Percentiles rank a stretch among this genome's conserved stretches.
Conservation (phyloP, 2,113 vertebrate species). For the Trogon melanurus region DNA sequence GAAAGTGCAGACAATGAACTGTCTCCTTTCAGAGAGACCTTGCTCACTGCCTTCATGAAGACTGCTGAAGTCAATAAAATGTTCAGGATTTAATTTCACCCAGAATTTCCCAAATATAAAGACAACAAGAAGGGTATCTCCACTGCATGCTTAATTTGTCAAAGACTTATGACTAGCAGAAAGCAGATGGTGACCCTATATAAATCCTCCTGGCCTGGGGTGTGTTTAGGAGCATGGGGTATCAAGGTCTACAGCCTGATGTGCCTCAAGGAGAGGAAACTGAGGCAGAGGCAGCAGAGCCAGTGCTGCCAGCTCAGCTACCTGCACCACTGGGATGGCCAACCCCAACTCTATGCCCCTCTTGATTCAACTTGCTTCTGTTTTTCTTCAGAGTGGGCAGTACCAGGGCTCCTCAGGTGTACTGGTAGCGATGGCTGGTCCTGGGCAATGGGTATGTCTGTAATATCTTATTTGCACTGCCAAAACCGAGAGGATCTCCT, state of each 20-base stretch:
- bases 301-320: background rate
- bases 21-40: background rate
- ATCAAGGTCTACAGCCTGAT: background rate
- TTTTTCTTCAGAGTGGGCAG: background rate
- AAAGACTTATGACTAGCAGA: background rate
- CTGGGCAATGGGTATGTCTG: background rate
- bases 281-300: background rate
- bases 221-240: accelerated
- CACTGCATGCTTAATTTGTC: background rate
- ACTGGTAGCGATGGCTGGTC: background rate
- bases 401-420: background rate
- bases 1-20: background rate
- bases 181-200: accelerated
- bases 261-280: background rate
- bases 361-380: background rate
- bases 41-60: background rate
- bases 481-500: background rate
- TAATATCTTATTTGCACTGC: background rate
- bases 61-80: background rate
- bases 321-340: background rate
- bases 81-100: background rate
- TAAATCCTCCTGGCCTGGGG: background rate
- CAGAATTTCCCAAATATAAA: background rate
- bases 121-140: background rate
- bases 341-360: accelerated